Base-by-base conservation (phyloP, 2,797 vertebrate species). In the Hydrolagus colliei region DNA sequence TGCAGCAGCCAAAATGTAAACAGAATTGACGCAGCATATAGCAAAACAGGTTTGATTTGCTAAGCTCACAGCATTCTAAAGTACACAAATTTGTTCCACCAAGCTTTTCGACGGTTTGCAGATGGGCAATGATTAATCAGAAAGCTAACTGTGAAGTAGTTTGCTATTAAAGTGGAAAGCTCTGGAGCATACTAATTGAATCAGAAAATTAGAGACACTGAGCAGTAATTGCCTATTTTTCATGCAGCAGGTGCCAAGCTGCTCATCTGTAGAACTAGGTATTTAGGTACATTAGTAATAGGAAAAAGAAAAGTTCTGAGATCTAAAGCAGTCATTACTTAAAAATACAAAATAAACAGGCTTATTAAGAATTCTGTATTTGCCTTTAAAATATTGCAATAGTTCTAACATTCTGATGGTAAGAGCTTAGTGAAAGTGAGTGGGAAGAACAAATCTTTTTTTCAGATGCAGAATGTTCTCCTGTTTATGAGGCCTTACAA, bases 181-280 rank as follows among this genome's bases (percentile, higher is more conserved):
- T 98, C 96, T 97, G 96, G 98, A 97, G 97, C 97, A 97, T 97
- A 96, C 95, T 98, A 99, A 99, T 98, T 99, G 96, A 99, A 99
- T 99, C 97, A 98, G 97, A 99, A 98, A 98, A 99, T 98, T 97
- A 97, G 96, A 97, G 95, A 95, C 96, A 97, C 96, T 95, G 95
- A 94, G 92, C 94, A 94, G 95, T 98, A 98, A 99, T 98, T 97
- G 96, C 96, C 96, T 96, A 95, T 95, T 95, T 96, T 93, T 96
- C 93, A 96, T 97, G 96, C 96, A 98, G 97, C 98, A 99, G 97
- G 98, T 99, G 97, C 96, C 96, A 96, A 95, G 95, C 95, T 95
- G 96, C 96, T 99, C 97, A 96, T 96, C 96, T 99, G 97, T 98
- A 96, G 97, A 98, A 98, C 97, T 97, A 98, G 96, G 97, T 98